Base-by-base conservation (phyloP, 2,113 vertebrate species). In the Columba livia region DNA sequence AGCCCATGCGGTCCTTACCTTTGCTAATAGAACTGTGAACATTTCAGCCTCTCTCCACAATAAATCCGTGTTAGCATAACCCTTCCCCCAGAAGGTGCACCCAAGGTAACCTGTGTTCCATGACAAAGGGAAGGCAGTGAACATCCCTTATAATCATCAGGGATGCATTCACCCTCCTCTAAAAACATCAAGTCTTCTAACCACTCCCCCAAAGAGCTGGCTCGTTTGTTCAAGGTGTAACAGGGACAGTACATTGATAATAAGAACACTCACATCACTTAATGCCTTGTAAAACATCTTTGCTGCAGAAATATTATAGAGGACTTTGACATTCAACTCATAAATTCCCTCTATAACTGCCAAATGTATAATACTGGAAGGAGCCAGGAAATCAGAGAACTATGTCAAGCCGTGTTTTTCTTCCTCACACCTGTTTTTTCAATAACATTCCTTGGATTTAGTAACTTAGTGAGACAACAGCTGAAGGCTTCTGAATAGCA, bases 91-190 rank as follows among this genome's bases (percentile, higher is more conserved):
- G n/a, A 16, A 40, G 34, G 4, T 12, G 15, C 34, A 38, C 10
- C 12, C 47, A 3, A 16, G n/a, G 10, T 0, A 9, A 28, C n/a
- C 17, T 10, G 40, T 9, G 10, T 14, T 8, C 13, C 1, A 0
- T 12, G 5, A 28, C 36, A 44, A 26, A 77, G 12, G 15, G 2
- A 12, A 10, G 2, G n/a, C 53, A 18, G 11, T 0, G 12, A 42
- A 8, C 14, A 3, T 1, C 20, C 15, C 9, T 58, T 13, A 32
- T 21, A 34, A 36, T 32, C 53, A 21, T n/a, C 36, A 51, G 36
- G 51, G 42, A 38, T n/a, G 32, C 24, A 51, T n/a, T 44, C 19
- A 26, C 25, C 28, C 6, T 60, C 24, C 28, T 73, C 6, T 2
- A 2, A 53, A 73, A 32, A 53, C 13, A 20, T 16, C 6, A 74